A percentile compares a stretch with the other conserved stretches of the same genome.
Conservation (phyloP, 2,113 vertebrate genomes). For the Hemibagrus wyckioides region DNA sequence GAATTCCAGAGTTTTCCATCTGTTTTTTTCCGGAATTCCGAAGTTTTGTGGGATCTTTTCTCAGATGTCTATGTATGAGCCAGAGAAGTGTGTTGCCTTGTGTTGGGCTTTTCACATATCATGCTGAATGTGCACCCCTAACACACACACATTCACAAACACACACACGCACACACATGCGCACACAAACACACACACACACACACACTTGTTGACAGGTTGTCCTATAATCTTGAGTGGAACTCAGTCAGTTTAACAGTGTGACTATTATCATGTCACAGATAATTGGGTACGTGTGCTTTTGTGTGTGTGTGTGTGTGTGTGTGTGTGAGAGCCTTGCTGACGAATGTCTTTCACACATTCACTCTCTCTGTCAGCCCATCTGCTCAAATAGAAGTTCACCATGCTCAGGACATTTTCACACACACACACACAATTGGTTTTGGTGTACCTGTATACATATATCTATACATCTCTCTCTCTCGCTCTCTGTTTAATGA, state of each 20-base stretch:
- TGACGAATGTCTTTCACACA: conserved; percentile 46
- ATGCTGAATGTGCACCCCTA: too few species aligned
- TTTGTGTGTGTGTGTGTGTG: conserved; percentile 14
- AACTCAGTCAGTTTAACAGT: conserved; percentile 50
- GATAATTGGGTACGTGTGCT: conserved; percentile 45
- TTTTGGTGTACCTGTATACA: neutral
- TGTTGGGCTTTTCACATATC: too few species aligned
- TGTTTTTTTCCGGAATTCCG: too few species aligned
- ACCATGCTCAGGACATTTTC: conserved; percentile 46
- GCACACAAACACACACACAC: conserved; percentile 33
- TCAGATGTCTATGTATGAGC: too few species aligned
- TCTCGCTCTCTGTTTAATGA: neutral
- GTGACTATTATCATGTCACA: conserved; percentile 55
- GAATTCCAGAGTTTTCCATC: too few species aligned
- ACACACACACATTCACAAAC: conserved; percentile 18
- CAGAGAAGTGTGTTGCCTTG: too few species aligned
- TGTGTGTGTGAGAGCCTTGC: conserved; percentile 35
- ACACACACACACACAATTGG: conserved; percentile 18
- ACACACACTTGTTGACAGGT: conserved; percentile 33
- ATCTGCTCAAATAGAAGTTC: conserved; percentile 52
- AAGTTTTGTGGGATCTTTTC: too few species aligned
- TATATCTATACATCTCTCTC: neutral
- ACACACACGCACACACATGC: conserved; percentile 34
- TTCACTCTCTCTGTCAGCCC: conserved; percentile 49
- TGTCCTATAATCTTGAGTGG: conserved; percentile 55